Conservation (phyloP, 2,888 invertebrate species). For the Chloroclysta siterata region DNA sequence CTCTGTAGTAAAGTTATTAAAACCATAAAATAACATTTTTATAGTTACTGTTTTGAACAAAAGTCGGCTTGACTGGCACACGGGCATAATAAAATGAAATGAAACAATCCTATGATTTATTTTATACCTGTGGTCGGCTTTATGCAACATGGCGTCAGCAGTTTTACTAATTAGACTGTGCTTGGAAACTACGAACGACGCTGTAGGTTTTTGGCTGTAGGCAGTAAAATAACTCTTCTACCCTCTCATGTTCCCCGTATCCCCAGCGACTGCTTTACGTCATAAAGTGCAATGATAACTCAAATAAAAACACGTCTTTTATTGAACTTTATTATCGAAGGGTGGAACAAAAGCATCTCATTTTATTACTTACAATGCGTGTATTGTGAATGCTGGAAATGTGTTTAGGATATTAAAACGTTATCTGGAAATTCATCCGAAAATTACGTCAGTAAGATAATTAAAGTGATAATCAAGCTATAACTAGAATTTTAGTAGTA, state of each 20-base stretch:
- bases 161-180: slow-evolving; percentile 25
- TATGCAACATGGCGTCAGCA: slow-evolving; percentile 52
- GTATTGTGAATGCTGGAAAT: slow-evolving; percentile 10
- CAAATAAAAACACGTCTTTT: slow-evolving; percentile 29
- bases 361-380: slow-evolving; percentile 21
- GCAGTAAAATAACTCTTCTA: slow-evolving; percentile 18
- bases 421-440: not conserved
- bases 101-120: slow-evolving; percentile 81
- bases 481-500: not conserved
- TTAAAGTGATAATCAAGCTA: not conserved
- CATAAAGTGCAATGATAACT: slow-evolving; percentile 29
- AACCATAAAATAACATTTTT: slow-evolving; percentile 68
- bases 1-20: slow-evolving; percentile 61
- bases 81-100: slow-evolving; percentile 77
- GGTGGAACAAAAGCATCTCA: slow-evolving; percentile 30
- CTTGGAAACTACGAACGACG: slow-evolving; percentile 5
- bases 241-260: slow-evolving; percentile 4
- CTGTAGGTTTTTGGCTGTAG: not conserved
- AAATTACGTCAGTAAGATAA: not conserved
- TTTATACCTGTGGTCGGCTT: slow-evolving; percentile 66
- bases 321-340: slow-evolving; percentile 33
- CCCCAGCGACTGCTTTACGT: slow-evolving; percentile 22
- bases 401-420: not conserved
- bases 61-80: slow-evolving; percentile 68
- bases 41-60: slow-evolving; percentile 66